phyloP scores from a whole-genome alignment of 2,113 vertebrate genomes.

The Leiothrix lutea region DNA sequence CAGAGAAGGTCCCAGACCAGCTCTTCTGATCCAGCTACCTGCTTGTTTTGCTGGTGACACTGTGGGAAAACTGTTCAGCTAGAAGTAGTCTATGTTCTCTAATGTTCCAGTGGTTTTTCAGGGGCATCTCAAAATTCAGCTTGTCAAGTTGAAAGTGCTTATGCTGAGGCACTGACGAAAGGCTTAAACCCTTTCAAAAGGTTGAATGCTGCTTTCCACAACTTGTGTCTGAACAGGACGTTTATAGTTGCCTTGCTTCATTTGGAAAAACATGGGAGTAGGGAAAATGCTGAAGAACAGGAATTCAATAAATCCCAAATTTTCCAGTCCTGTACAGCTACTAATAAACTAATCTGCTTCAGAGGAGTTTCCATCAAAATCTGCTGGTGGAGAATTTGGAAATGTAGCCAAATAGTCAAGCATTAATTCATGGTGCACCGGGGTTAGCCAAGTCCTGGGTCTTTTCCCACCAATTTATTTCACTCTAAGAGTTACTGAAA shows the following conservation, averaged over 20 bases:
- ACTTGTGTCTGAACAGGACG: accelerated
- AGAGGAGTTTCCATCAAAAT: not conserved
- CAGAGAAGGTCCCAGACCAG: not conserved
- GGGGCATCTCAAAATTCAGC: not conserved
- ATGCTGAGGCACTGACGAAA: accelerated
- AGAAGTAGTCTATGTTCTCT: not conserved
- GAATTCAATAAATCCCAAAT: not conserved
- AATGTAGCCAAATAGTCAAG: not conserved
- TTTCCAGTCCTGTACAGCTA: not conserved
- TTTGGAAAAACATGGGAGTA: not conserved
- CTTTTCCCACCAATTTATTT: too few relatives aligned
- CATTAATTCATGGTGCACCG: not conserved
- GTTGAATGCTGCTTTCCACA: not conserved
- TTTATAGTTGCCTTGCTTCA: not conserved
- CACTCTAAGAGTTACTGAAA: not conserved
- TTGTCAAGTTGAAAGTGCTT: not conserved
- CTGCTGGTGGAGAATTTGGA: not conserved
- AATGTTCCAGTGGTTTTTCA: not conserved
- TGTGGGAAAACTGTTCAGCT: not conserved
- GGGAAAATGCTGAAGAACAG: not conserved
- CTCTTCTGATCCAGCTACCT: not conserved
- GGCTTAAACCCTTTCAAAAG: not conserved
- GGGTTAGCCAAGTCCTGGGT: not conserved
- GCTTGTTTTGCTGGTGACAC: not conserved
- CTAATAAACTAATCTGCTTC: not conserved